These are phyloP conservation scores for Oceanodroma tethys DNA, from an alignment of 2,113 vertebrate species.

Conservation along the genomic window DNA sequence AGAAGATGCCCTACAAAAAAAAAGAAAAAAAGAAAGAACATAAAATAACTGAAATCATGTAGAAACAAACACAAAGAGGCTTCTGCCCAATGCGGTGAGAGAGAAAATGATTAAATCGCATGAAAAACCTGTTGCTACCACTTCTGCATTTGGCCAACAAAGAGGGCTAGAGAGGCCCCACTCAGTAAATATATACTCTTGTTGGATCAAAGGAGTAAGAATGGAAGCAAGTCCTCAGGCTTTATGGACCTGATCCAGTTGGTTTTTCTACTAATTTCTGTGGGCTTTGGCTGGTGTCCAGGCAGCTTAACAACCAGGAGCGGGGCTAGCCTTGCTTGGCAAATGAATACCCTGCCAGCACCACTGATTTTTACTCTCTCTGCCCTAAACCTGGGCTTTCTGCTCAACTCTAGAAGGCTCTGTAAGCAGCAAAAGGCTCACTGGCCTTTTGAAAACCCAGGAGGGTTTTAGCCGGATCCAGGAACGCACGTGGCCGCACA, in stretches of 20 bases:
- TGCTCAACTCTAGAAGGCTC: background rate
- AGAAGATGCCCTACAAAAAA: background rate
- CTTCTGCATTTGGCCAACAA: constrained; percentile 42
- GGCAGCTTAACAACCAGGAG: constrained; percentile 11
- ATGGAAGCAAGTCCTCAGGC: constrained; percentile 39
- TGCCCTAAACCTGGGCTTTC: background rate
- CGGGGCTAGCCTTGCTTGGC: background rate
- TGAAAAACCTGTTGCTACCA: constrained; percentile 54
- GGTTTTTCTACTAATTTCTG: constrained; percentile 61
- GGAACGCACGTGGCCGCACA: fast-evolving
- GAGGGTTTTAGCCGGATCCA: background rate
- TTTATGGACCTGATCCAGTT: constrained; percentile 52
- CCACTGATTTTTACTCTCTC: background rate
- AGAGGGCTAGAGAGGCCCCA: constrained; percentile 14
- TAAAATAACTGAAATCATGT: constrained; percentile 22
- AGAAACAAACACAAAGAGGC: constrained; percentile 45
- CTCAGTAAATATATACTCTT: constrained; percentile 12
- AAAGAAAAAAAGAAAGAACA: background rate
- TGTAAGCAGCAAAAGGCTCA: background rate
- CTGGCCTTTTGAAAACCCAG: too few species aligned
- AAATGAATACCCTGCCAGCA: background rate
- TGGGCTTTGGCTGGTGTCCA: constrained; percentile 49
- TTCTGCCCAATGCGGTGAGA: background rate
- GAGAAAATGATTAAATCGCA: background rate
- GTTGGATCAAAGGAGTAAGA: constrained; percentile 49